Evolutionary conservation across 35 echinoderm and acorn worm species (phyloP).

Genomic region (Anneissia japonica): DNA sequence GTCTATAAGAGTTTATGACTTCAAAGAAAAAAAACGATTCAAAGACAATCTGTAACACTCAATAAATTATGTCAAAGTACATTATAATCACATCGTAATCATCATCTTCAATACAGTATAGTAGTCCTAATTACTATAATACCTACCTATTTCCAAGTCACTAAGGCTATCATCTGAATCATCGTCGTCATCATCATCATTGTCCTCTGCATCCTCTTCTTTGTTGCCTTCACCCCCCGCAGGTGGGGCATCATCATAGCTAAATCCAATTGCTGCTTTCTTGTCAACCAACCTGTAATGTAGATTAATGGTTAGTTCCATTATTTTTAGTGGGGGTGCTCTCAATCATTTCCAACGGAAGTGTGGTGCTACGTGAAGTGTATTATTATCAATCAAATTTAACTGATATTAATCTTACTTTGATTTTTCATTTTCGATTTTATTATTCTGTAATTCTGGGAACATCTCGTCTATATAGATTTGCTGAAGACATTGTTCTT

Average conservation of each 20-base stretch:
- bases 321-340: no score
- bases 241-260: slow-evolving; percentile 56
- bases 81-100: no score
- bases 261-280: slow-evolving; percentile 90
- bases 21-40: no score
- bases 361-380: no score
- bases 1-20: no score
- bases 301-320: no score
- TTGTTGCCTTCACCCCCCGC: slow-evolving; percentile 12
- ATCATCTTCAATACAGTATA: no score
- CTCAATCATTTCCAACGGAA: no score
- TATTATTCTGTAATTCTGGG: slow-evolving; percentile 53
- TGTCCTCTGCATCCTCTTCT: slow-evolving; percentile 19
- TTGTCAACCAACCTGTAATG: slow-evolving; percentile 50
- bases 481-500: slow-evolving; percentile 92
- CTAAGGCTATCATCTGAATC: slow-evolving; percentile 75
- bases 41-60: no score
- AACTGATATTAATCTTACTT: background rate
- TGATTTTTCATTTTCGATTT: slow-evolving; percentile 40
- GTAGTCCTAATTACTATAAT: no score
- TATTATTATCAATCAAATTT: no score
- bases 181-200: slow-evolving; percentile 49
- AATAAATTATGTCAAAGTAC: no score
- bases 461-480: slow-evolving; percentile 88
- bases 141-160: slow-evolving; percentile 95